These are phyloP conservation scores for Lytechinus variegatus DNA, from an alignment of 35 echinoderm and acorn worm genomes.

Conservation along the genomic window DNA sequence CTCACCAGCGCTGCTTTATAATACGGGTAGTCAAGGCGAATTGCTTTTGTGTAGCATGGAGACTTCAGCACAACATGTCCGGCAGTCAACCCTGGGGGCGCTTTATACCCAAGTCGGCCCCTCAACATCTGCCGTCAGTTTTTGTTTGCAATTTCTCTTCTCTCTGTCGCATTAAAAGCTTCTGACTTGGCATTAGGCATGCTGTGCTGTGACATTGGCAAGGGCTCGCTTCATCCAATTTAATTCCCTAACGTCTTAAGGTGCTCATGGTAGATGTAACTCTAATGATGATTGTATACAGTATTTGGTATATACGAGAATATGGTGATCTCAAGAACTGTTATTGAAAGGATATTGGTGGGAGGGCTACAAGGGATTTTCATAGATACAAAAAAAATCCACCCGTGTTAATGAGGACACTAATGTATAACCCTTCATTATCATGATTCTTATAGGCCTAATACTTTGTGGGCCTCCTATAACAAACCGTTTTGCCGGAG, in stretches of 20 bases:
- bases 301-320: not conserved
- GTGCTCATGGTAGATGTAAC: not conserved
- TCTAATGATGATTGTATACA: not conserved
- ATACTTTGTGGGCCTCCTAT: no score
- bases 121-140: constrained; percentile 51
- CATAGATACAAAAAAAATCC: no score
- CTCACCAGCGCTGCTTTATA: not conserved
- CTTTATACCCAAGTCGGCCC: constrained; percentile 51
- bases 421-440: no score
- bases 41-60: constrained; percentile 37
- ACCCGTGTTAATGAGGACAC: no score
- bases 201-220: not conserved
- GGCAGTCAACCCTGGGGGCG: constrained; percentile 25
- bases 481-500: no score
- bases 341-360: no score
- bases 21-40: constrained; percentile 27
- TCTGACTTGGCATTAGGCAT: constrained; percentile 26
- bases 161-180: constrained; percentile 42
- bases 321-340: no score
- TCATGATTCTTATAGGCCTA: no score
- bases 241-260: constrained; percentile 17
- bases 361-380: no score
- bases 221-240: not conserved
- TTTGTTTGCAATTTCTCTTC: constrained; percentile 51
- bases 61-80: constrained; percentile 4